These are phyloP conservation scores for Phenacoccus solenopsis DNA, from an alignment of 1,140 invertebrate species.

Conservation along the genomic window DNA sequence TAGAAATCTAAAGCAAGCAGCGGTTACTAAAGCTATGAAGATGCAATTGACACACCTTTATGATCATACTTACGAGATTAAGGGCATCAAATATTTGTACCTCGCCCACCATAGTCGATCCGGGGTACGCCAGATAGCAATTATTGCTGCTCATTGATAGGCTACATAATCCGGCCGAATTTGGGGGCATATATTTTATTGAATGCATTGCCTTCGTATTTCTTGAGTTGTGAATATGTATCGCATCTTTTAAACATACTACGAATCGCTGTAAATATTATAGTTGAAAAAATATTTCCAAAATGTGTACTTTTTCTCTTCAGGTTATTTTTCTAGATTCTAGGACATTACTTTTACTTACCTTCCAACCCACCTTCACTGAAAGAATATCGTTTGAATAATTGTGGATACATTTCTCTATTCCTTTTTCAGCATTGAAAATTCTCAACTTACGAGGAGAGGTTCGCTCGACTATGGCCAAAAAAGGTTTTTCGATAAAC, in stretches of 20 bases:
- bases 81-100: conserved; percentile 97
- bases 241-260: conserved; percentile 92
- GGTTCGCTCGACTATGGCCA: conserved; percentile 83
- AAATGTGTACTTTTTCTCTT: too few species aligned
- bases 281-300: background rate
- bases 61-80: conserved; percentile 71
- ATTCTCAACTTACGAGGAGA: conserved; percentile 89
- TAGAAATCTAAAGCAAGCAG: conserved; percentile 71
- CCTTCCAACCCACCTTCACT: conserved; percentile 89
- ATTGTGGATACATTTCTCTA: conserved; percentile 97
- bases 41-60: too few species aligned
- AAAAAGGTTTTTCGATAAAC: conserved; percentile 90
- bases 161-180: conserved; percentile 82
- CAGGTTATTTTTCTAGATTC: background rate
- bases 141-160: conserved; percentile 74
- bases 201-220: conserved; percentile 99
- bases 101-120: conserved; percentile 82
- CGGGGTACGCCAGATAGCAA: conserved; percentile 94
- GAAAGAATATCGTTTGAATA: conserved; percentile 95
- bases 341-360: too few species aligned
- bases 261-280: conserved; percentile 63
- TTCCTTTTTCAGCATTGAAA: conserved; percentile 95
- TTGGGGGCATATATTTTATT: conserved; percentile 93
- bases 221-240: conserved; percentile 97
- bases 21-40: too few species aligned